Conservation (phyloP, 2,113 vertebrate species). For the Typhlomys cinereus region DNA sequence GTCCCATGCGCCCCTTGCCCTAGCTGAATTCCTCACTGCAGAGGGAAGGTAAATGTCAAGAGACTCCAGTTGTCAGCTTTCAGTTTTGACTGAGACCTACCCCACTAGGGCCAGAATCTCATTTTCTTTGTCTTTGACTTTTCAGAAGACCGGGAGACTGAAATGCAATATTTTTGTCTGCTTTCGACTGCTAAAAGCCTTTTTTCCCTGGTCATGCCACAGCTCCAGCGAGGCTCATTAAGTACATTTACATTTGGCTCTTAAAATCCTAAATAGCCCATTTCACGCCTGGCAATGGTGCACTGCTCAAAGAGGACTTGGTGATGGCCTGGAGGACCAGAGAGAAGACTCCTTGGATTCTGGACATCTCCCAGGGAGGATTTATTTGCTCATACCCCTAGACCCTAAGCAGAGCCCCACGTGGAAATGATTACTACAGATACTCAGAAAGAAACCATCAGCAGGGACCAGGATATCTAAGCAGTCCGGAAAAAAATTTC, state of each 20-base stretch:
- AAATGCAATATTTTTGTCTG: slow-evolving; percentile 89
- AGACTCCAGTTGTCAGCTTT: slow-evolving; percentile 80
- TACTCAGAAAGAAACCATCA: background rate
- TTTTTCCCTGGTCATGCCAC: slow-evolving; percentile 81
- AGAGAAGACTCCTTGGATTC: slow-evolving; percentile 62
- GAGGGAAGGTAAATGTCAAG: slow-evolving; percentile 77
- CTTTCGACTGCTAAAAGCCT: slow-evolving; percentile 88
- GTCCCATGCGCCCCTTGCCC: slow-evolving; percentile 20
- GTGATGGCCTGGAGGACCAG: slow-evolving; percentile 43
- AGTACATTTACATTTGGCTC: slow-evolving; percentile 89
- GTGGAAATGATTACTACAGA: slow-evolving; percentile 16
- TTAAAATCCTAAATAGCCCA: slow-evolving; percentile 85
- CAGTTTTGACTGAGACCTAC: slow-evolving; percentile 81
- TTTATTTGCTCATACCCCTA: background rate
- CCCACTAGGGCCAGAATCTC: slow-evolving; percentile 68
- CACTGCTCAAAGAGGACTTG: slow-evolving; percentile 80
- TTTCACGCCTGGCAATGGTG: slow-evolving; percentile 82
- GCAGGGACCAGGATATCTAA: background rate
- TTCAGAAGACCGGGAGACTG: slow-evolving; percentile 81
- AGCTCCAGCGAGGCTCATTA: slow-evolving; percentile 87
- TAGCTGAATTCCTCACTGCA: slow-evolving; percentile 76
- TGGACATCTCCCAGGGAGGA: slow-evolving; percentile 60
- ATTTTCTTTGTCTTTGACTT: slow-evolving; percentile 83
- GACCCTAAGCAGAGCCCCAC: slow-evolving; percentile 15
- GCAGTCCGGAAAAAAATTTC: background rate